phyloP scores from a whole-genome alignment of 2,888 invertebrate species.

The Polydrusus tereticollis region DNA sequence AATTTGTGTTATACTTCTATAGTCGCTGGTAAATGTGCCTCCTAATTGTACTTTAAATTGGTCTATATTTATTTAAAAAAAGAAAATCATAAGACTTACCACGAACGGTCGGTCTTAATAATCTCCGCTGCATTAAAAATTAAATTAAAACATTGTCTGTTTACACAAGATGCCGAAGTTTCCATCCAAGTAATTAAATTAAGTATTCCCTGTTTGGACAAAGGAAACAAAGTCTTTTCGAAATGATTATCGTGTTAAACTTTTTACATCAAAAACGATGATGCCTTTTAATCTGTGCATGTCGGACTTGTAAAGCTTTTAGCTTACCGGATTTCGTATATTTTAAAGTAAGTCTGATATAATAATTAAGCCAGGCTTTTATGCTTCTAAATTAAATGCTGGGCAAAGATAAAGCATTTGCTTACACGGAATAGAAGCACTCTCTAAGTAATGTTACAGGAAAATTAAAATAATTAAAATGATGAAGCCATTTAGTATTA shows the following conservation, averaged over 20 bases:
- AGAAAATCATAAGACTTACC: too few species aligned
- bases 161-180: not conserved
- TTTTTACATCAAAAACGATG: conserved; percentile 4
- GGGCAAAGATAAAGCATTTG: not conserved
- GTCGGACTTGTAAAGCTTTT: conserved; percentile 3
- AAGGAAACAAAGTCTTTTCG: not conserved
- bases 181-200: not conserved
- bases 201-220: conserved; percentile 1
- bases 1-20: too few species aligned
- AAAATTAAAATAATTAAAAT: too few species aligned
- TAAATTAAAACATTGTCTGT: not conserved
- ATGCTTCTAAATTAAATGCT: conserved; percentile 1
- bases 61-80: too few species aligned
- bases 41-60: too few species aligned
- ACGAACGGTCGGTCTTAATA: not conserved
- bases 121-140: not conserved
- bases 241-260: not conserved
- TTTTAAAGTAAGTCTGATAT: conserved; percentile 8
- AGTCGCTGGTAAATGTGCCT: too few species aligned
- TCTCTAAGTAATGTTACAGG: not conserved
- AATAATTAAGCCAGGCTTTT: conserved; percentile 9
- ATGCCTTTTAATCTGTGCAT: conserved; percentile 3
- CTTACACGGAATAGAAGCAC: not conserved
- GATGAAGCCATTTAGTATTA: too few species aligned
- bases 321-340: conserved; percentile 12